These are phyloP conservation scores for Clunio marinus DNA, from an alignment of 2,888 invertebrate species.

Conservation along the genomic window DNA sequence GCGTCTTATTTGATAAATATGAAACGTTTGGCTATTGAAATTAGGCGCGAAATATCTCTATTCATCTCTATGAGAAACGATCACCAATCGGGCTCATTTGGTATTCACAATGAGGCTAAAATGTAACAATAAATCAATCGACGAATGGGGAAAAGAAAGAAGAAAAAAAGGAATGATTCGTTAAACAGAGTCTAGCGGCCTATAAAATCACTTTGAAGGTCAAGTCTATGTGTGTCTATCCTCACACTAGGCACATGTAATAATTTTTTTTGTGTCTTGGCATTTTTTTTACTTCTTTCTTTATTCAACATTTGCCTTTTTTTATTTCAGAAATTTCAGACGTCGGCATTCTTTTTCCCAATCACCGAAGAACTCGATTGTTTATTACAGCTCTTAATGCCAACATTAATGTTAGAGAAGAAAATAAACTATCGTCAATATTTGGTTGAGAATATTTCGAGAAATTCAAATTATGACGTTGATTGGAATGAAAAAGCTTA, in stretches of 20 bases:
- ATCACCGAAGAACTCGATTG: too few relatives aligned
- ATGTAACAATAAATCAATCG: constrained; percentile 39
- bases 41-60: constrained; percentile 37
- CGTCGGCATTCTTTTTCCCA: background rate
- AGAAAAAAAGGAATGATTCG: too few relatives aligned
- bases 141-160: too few relatives aligned
- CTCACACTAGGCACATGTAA: background rate
- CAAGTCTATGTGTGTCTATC: background rate
- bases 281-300: background rate
- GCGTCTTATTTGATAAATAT: background rate
- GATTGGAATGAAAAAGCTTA: background rate
- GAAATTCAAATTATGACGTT: constrained; percentile 1
- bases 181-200: constrained; percentile 28
- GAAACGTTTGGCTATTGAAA: background rate
- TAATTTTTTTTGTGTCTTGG: background rate
- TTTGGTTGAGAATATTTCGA: too few relatives aligned
- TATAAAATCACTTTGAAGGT: constrained; percentile 35
- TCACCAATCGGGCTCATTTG: constrained; percentile 33
- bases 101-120: constrained; percentile 34
- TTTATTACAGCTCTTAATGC: too few relatives aligned
- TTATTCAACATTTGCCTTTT: background rate
- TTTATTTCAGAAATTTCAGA: background rate
- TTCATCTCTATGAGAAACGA: constrained; percentile 29
- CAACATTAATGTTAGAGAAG: too few relatives aligned
- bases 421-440: too few relatives aligned